Evolutionary conservation across 92 coral and sea anemone genomes (phyloP), one percentile per base, ranked within the genome.

Genomic region (Metridium senile): DNA sequence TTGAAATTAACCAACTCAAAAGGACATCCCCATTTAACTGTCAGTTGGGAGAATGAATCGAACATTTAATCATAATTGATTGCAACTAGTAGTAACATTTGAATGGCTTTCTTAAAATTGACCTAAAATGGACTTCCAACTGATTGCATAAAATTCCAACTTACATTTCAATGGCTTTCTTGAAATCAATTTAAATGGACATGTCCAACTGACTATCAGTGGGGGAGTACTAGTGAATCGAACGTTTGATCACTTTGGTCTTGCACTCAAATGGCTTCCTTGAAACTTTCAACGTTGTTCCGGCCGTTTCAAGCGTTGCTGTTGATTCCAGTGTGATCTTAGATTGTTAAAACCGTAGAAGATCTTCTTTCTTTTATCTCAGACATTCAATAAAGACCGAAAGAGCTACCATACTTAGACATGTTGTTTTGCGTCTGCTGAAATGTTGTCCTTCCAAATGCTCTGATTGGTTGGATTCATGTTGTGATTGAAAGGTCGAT

Each of bases 231-330:
- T 39, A 4, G 49, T 39, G 49, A 39, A 22, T 54, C 23, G 2
- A 59, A 59, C 23, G n/a, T 8, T 19, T 26, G 65, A 59, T 59
- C 65, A 18, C 22, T 59, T 23, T 28, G 26, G 28, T 26, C 31
- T 59, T 19, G 8, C 65, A 59, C 23, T 59, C 16, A 63, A 63
- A 63, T 63, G 69, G 69, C 69, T 63, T 63, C 45, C 45, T 31
- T 16, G 21, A 31, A 63, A 16, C 69, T n/a, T 26, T 63, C 45
- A 29, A 63, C 1, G 39, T 63, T 29, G 16, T 28, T 59, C 66
- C 66, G 32, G 66, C 2, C 32, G 29, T 59, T 59, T 59, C 22
- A 10, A 59, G 29, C 23, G 4, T 1, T 46, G 53, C 75, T 21
- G 72, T 19, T 2, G 26, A n/a, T 68, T 46, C 39, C 33, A 47